Percentiles rank a stretch among this genome's conserved stretches.
Evolutionary conservation across 2,888 invertebrate species (phyloP).

Genomic region (Elmis aenea): DNA sequence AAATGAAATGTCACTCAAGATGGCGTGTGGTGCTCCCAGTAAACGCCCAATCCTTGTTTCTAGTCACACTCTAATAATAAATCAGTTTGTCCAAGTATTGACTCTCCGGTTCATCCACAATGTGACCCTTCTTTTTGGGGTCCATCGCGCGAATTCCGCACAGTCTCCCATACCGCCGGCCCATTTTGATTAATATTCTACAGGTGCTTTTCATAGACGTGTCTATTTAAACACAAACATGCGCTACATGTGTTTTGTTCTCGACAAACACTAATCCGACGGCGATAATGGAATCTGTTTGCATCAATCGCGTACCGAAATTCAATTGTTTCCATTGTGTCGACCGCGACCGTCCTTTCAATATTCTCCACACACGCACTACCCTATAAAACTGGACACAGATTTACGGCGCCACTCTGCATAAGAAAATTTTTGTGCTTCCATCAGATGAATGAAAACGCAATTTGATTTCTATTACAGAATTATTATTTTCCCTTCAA

Average conservation of each 20-base stretch:
- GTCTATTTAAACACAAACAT: constrained; percentile 37
- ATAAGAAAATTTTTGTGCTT: no score
- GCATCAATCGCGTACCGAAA: constrained; percentile 37
- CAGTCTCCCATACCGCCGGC: constrained; percentile 10
- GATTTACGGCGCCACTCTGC: no score
- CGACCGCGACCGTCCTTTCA: constrained; percentile 29
- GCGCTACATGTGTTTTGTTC: constrained; percentile 43
- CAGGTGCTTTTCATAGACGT: constrained; percentile 40
- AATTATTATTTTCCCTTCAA: no score
- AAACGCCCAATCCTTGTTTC: constrained; percentile 46
- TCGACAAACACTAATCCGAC: constrained; percentile 41
- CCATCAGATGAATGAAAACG: no score
- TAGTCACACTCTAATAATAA: constrained; percentile 44
- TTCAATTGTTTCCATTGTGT: constrained; percentile 42
- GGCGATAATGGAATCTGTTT: constrained; percentile 40
- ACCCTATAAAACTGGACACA: constrained; percentile 36
- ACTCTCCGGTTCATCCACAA: constrained; percentile 23
- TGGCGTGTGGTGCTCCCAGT: constrained; percentile 40
- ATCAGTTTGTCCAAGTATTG: constrained; percentile 37
- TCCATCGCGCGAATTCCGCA: constrained; percentile 12
- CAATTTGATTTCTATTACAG: no score
- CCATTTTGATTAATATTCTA: constrained; percentile 40
- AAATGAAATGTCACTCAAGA: constrained; percentile 51
- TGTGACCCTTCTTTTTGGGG: constrained; percentile 16
- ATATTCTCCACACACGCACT: constrained; percentile 36